A percentile compares a stretch with the other conserved stretches of the same genome.
phyloP scores from a whole-genome alignment of 2,888 invertebrate genomes.

The Caenorhabditis plicata region DNA sequence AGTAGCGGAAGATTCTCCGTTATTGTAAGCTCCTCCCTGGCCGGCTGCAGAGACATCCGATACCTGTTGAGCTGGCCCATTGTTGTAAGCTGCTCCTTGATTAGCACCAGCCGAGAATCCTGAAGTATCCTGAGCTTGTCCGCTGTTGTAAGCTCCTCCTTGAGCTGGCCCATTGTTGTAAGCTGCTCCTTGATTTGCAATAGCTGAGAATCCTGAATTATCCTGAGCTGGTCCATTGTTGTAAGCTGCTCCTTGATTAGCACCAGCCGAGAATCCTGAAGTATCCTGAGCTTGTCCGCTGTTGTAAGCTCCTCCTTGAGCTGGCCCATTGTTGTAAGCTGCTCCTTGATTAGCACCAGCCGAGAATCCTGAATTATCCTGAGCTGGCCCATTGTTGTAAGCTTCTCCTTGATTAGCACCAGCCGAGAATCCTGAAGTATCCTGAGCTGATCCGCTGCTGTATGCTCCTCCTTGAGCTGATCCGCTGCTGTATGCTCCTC shows the following conservation, averaged over 20 bases:
- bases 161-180: not conserved
- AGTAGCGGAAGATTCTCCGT: no score
- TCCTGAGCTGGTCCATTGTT: constrained; percentile 6
- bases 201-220: constrained; percentile 1
- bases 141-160: no score
- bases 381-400: constrained; percentile 10
- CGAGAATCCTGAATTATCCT: no score
- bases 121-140: no score
- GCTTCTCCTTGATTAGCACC: constrained; percentile 5
- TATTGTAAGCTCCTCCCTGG: no score
- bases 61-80: no score
- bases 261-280: constrained; percentile 1
- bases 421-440: constrained; percentile 1
- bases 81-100: no score
- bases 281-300: not conserved
- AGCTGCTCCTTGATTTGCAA: not conserved
- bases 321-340: not conserved
- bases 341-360: not conserved
- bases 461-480: constrained; percentile 8
- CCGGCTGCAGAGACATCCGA: no score
- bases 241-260: constrained; percentile 5
- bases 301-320: constrained; percentile 1
- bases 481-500: constrained; percentile 4
- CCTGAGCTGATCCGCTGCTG: constrained; percentile 1
- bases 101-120: no score